Evolutionary conservation across 1,140 invertebrate species (phyloP).

Genomic region (Nylanderia fulva): DNA sequence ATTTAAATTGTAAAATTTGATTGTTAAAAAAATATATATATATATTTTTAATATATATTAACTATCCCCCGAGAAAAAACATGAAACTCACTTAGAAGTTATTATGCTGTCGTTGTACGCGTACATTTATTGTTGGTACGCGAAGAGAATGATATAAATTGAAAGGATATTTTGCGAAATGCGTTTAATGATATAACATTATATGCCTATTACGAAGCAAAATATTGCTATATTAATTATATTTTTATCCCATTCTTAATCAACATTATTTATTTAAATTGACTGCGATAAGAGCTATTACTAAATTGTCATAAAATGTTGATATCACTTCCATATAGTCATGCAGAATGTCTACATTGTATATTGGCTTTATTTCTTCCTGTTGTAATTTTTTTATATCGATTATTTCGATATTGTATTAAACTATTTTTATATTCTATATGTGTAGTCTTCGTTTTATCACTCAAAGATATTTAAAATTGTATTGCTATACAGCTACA

Average conservation of each 20-base stretch:
- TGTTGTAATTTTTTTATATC: neutral
- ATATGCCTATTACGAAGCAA: slow-evolving; percentile 24
- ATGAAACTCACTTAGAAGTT: slow-evolving; percentile 55
- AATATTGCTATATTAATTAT: slow-evolving; percentile 41
- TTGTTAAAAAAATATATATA: slow-evolving; percentile 65
- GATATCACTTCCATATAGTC: neutral
- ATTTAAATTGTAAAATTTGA: slow-evolving; percentile 59
- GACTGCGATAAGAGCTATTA: neutral
- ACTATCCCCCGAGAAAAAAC: slow-evolving; percentile 20
- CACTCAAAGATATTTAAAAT: slow-evolving; percentile 3
- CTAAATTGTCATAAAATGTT: neutral
- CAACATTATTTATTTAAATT: neutral
- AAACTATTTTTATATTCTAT: slow-evolving; percentile 19
- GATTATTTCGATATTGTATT: neutral
- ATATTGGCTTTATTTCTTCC: neutral
- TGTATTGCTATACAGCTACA: slow-evolving; percentile 39
- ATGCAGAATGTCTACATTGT: neutral
- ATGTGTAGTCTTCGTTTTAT: slow-evolving; percentile 3
- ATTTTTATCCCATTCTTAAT: neutral
- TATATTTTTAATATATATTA: slow-evolving; percentile 46
- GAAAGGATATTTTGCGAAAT: slow-evolving; percentile 29
- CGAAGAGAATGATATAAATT: slow-evolving; percentile 39
- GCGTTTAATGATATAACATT: slow-evolving; percentile 24
- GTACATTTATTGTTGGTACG: slow-evolving; percentile 19
- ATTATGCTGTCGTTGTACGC: slow-evolving; percentile 55